Conservation (phyloP, 2,797 vertebrate genomes). For the Lagorchestes hirsutus region DNA sequence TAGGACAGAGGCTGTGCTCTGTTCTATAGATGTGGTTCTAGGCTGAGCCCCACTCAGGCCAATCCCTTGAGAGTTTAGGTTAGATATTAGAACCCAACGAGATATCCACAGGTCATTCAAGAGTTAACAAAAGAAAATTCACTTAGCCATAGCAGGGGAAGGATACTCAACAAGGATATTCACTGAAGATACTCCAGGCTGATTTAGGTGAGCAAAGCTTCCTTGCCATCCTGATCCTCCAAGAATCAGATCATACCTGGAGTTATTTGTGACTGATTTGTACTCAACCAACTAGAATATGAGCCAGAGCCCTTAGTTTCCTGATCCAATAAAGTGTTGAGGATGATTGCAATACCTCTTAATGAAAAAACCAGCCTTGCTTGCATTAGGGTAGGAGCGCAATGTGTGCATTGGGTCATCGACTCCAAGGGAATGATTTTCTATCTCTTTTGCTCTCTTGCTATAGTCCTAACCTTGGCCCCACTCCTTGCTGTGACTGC, state of each 20-base stretch:
- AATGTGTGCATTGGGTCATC: not conserved
- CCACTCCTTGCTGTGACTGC: not conserved
- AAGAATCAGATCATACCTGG: not conserved
- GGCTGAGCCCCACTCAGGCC: not conserved
- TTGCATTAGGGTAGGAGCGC: not conserved
- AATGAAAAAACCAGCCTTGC: not conserved
- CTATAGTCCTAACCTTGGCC: not conserved
- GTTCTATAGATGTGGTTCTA: not conserved
- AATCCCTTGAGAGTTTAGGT: not conserved
- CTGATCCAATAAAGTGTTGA: not conserved
- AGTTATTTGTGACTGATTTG: not conserved
- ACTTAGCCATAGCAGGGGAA: not conserved
- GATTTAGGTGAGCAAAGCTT: not conserved
- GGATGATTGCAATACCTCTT: not conserved
- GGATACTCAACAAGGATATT: not conserved
- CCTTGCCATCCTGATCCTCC: not conserved
- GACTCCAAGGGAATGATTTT: not conserved
- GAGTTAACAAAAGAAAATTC: not conserved
- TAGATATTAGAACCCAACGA: not conserved
- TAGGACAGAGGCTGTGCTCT: not conserved
- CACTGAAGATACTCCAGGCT: not conserved
- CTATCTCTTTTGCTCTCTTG: not conserved
- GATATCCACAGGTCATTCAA: not conserved
- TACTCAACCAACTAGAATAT: not conserved
- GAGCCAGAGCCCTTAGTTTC: not conserved